A percentile compares a stretch with the other conserved stretches of the same genome.
Conservation (phyloP, 2,797 vertebrate genomes). For the Chrysocyon brachyurus region DNA sequence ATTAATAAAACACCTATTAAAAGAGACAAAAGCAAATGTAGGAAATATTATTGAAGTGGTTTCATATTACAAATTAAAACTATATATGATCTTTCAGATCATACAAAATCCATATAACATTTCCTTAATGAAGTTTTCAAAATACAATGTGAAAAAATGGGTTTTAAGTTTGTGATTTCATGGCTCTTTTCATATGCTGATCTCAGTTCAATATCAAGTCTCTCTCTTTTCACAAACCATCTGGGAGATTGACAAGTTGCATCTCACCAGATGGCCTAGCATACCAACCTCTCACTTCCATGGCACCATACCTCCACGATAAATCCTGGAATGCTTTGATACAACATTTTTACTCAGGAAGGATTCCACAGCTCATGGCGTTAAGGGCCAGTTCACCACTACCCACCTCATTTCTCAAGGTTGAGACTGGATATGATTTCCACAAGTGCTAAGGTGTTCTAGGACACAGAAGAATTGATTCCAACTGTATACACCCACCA, state of each 20-base stretch:
- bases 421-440: neutral
- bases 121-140: slow-evolving; percentile 57
- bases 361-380: neutral
- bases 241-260: slow-evolving; percentile 80
- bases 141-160: neutral
- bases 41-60: neutral
- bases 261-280: slow-evolving; percentile 80
- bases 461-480: neutral
- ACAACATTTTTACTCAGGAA: neutral
- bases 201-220: slow-evolving; percentile 74
- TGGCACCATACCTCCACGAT: neutral
- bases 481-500: neutral
- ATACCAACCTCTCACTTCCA: slow-evolving; percentile 61
- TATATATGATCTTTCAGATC: neutral
- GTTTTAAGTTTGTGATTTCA: slow-evolving; percentile 53
- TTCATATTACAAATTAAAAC: neutral
- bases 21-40: neutral
- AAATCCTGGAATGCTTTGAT: slow-evolving; percentile 56
- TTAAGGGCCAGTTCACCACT: neutral
- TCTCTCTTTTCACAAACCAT: slow-evolving; percentile 81
- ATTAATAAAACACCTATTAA: neutral
- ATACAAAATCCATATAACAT: neutral
- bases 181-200: slow-evolving; percentile 76
- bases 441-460: neutral
- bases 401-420: neutral